Base-by-base conservation (phyloP, 2,113 vertebrate species). In the Lamprologus ornatipinnis region DNA sequence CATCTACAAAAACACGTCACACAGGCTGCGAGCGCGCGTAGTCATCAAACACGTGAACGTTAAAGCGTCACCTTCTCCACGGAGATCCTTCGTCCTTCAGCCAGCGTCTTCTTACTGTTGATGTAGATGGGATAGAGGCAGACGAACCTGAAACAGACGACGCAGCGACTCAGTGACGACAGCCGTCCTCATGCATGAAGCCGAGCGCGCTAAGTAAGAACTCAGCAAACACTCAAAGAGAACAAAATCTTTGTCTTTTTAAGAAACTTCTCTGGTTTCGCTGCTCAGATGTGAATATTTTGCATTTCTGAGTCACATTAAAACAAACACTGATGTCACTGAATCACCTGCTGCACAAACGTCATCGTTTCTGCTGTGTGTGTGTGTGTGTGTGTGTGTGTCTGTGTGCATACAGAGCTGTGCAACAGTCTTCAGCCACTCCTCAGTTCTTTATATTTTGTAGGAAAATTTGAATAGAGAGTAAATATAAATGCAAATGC, bases 81-180 rank as follows among this genome's bases (percentile, higher is more conserved):
- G 7, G 98, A 97, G 91, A 99, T 98, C 90, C 98, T 95, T 55
- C 98, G 96, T 65, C 98, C 99, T 93, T 99, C 98, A 4, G 98
- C 98, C 92, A 99, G 96, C 3, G 98, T 99, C 94, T 99, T 99
- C 96, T 99, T 99, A 89, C 97, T 99, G 96, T 99, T 99, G 93
- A 99, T 97, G 93, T 99, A 99, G 6, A 98, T 95, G 9, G 98
- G 98, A 91, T 99, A 99, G 81, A 99, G 93, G 90, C 98, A 99
- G 86, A 99, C 95, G 86, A 97, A 99, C 95, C 98, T 99, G 94
- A 55, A 91, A 93, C 85, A 91, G 12, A 92, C 3, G 37, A 79
- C 15, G 53, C 23, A 51, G 7, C 12, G 68, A 73, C 37, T 73
- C 65, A 70, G 63, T 40, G 35, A 68, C n/a, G 1, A 68, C 35